These are phyloP conservation scores for Chionomys nivalis DNA, from an alignment of 2,113 vertebrate species.

Conservation along the genomic window DNA sequence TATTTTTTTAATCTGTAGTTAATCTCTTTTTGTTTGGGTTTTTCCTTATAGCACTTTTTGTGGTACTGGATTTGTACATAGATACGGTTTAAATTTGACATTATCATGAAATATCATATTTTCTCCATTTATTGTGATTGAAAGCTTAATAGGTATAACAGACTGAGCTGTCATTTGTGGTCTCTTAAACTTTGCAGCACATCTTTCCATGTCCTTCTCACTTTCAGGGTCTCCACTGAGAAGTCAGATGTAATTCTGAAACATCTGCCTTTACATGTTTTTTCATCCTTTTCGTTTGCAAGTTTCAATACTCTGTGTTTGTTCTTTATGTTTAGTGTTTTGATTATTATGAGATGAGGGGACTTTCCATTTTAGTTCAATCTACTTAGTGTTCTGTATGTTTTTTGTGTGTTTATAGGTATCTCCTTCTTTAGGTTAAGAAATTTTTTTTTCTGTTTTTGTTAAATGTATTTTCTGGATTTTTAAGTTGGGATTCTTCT, in stretches of 20 bases:
- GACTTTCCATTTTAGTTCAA: background rate
- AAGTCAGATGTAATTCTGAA: background rate
- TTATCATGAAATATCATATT: background rate
- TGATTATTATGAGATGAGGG: background rate
- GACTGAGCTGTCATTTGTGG: background rate
- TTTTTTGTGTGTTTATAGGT: background rate
- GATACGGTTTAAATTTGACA: background rate
- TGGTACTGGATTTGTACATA: background rate
- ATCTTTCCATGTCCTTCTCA: background rate
- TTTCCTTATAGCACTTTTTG: background rate
- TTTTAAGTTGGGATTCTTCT: background rate
- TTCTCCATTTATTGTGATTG: background rate
- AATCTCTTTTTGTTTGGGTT: background rate
- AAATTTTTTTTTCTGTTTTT: background rate
- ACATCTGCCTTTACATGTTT: background rate
- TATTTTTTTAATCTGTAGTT: background rate
- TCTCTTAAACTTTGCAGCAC: background rate
- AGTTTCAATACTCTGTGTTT: background rate
- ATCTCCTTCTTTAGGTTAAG: background rate
- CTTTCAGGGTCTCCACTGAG: background rate
- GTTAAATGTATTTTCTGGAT: background rate
- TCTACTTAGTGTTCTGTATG: background rate
- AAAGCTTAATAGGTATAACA: background rate
- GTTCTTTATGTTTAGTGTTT: background rate
- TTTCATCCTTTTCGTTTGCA: background rate